phyloP scores from a whole-genome alignment of 2,888 invertebrate species.

The Byasa hedistus region DNA sequence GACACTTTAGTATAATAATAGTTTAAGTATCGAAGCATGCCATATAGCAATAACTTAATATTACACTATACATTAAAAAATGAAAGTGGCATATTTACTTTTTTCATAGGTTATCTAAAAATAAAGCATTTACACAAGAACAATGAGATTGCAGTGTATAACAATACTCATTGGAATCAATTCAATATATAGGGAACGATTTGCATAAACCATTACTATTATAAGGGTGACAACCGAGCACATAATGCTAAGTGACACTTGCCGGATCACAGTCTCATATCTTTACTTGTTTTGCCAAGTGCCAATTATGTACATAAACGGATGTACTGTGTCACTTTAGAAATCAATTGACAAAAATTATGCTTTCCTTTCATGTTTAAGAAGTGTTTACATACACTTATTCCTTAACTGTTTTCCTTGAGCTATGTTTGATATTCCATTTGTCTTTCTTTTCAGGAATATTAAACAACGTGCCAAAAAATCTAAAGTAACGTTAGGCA shows the following conservation, averaged over 20 bases:
- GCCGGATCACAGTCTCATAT: not conserved
- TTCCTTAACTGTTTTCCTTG: too few relatives aligned
- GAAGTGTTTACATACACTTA: too few relatives aligned
- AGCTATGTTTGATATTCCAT: too few relatives aligned
- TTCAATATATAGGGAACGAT: not conserved
- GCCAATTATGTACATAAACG: too few relatives aligned
- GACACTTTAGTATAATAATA: conserved; percentile 1
- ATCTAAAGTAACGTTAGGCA: not conserved
- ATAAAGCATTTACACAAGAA: conserved; percentile 2
- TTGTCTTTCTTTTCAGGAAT: not conserved
- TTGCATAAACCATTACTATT: conserved; percentile 1
- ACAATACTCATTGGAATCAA: not conserved
- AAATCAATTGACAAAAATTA: too few relatives aligned
- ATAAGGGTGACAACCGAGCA: not conserved
- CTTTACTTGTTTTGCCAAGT: not conserved
- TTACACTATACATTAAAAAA: not conserved
- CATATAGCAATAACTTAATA: not conserved
- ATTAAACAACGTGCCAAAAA: not conserved
- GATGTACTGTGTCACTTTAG: too few relatives aligned
- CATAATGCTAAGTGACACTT: not conserved
- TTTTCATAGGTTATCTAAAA: not conserved
- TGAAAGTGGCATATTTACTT: conserved; percentile 1
- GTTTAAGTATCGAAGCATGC: not conserved
- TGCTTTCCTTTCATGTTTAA: too few relatives aligned
- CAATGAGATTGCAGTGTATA: not conserved